Evolutionary conservation across 2,797 vertebrate genomes (phyloP).

Genomic region (Intellagama lesueurii): DNA sequence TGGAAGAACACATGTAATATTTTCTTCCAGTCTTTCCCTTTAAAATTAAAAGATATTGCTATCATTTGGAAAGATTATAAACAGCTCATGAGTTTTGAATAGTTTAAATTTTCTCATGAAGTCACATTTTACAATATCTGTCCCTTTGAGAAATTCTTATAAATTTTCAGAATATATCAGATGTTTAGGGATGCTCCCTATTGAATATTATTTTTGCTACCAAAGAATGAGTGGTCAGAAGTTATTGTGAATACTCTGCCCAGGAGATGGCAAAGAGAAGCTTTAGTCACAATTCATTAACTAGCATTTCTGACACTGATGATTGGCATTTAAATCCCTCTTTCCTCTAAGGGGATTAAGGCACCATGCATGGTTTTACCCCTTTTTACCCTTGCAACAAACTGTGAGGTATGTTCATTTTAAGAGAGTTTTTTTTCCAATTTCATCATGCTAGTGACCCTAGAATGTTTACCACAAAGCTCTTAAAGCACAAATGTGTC

Average conservation of each 20-base stretch:
- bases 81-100: fast-evolving
- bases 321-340: neutral
- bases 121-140: neutral
- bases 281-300: neutral
- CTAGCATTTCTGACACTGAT: neutral
- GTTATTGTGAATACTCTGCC: neutral
- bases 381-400: neutral
- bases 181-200: neutral
- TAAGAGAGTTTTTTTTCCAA: neutral
- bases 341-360: neutral
- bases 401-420: neutral
- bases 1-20: conserved; percentile 3
- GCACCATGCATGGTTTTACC: neutral
- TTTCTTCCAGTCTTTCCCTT: neutral
- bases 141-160: neutral
- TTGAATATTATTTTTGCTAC: fast-evolving
- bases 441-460: neutral
- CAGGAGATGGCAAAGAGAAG: neutral
- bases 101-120: neutral
- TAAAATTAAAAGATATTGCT: neutral
- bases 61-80: neutral
- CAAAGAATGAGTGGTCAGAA: too few relatives aligned
- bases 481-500: neutral
- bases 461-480: neutral
- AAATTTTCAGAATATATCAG: neutral